Evolutionary conservation across 2,888 invertebrate species (phyloP).

Genomic region (Drosophila peninsularis): DNA sequence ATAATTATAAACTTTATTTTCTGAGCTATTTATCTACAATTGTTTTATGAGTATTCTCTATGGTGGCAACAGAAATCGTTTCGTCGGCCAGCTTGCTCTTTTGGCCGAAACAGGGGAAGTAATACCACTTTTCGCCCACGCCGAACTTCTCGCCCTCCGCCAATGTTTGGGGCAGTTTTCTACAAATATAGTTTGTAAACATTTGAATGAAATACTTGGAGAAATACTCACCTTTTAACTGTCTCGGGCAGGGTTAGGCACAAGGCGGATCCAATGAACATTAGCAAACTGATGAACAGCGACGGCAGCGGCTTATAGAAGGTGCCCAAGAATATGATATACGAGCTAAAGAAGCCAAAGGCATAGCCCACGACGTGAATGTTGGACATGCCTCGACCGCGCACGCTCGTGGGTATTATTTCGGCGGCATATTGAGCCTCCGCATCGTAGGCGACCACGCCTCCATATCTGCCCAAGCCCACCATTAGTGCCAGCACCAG

Average conservation of each 20-base stretch:
- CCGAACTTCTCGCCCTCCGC: constrained; percentile 87
- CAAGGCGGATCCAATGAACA: constrained; percentile 85
- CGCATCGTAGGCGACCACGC: constrained; percentile 87
- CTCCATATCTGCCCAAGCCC: constrained; percentile 86
- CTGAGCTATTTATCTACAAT: constrained; percentile 15
- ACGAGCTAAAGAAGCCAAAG: constrained; percentile 86
- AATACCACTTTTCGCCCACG: constrained; percentile 85
- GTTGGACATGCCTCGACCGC: constrained; percentile 87
- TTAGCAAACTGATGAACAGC: constrained; percentile 85
- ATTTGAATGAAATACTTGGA: neutral
- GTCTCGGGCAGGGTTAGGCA: constrained; percentile 87
- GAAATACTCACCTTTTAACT: constrained; percentile 80
- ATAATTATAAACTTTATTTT: constrained; percentile 42
- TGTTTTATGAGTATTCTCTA: constrained; percentile 17
- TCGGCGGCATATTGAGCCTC: constrained; percentile 88
- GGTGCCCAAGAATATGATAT: constrained; percentile 85
- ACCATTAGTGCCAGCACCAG: constrained; percentile 84
- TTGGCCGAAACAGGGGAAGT: constrained; percentile 84
- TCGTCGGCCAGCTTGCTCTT: constrained; percentile 18
- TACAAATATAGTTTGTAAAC: constrained; percentile 29
- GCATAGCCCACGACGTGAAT: constrained; percentile 87
- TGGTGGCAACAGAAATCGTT: constrained; percentile 1
- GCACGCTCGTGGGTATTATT: constrained; percentile 87
- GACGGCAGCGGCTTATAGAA: constrained; percentile 85
- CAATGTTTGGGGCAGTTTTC: constrained; percentile 86